Evolutionary conservation across 2,113 vertebrate species (phyloP).

Genomic region (Zosterops borbonicus): DNA sequence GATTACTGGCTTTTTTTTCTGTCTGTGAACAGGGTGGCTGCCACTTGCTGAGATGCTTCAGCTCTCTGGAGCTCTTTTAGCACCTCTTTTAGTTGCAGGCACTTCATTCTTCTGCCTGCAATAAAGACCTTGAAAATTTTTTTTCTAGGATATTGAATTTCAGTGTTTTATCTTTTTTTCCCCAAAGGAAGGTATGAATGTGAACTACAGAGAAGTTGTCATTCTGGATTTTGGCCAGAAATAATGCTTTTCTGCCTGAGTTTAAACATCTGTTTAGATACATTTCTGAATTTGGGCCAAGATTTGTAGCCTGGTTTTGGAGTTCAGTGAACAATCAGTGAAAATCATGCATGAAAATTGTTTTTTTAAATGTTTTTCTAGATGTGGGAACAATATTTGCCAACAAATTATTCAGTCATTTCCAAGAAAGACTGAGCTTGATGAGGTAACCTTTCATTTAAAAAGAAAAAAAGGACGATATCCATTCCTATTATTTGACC

Average conservation of each 20-base stretch:
- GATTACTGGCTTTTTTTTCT: not conserved
- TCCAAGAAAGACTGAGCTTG: not conserved
- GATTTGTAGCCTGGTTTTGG: not conserved
- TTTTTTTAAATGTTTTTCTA: not conserved
- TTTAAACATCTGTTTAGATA: not conserved
- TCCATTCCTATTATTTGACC: not conserved
- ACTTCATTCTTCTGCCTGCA: not conserved
- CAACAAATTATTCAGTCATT: not conserved
- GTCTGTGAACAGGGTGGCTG: not conserved
- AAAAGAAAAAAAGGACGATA: not conserved
- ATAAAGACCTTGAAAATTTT: not conserved
- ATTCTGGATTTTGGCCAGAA: not conserved
- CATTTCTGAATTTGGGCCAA: not conserved
- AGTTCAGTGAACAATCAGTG: not conserved
- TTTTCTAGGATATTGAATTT: not conserved
- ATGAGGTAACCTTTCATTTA: not conserved
- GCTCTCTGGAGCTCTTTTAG: not conserved
- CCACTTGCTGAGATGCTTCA: not conserved
- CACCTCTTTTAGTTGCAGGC: not conserved
- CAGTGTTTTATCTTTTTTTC: not conserved
- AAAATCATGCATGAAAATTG: not conserved
- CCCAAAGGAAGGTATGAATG: not conserved
- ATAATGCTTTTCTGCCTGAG: not conserved
- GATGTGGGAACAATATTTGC: not conserved
- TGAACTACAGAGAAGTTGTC: not conserved